Conservation (phyloP, 2,888 invertebrate genomes). For the Sarcophaga carnaria region DNA sequence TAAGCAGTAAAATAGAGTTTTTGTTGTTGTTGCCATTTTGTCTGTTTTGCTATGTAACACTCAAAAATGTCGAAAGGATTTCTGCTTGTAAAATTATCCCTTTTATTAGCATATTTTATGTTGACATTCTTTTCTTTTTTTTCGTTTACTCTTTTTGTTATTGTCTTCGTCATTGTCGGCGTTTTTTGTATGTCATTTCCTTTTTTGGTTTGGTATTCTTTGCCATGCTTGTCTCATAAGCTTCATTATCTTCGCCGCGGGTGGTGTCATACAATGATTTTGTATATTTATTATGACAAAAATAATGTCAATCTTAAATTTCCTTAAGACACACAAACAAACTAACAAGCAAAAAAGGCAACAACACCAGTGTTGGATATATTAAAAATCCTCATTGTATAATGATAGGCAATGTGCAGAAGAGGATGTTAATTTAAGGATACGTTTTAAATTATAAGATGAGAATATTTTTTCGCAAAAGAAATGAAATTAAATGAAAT, state of each 20-base stretch:
- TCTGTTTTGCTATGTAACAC: slow-evolving; percentile 38
- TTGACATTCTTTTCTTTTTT: slow-evolving; percentile 46
- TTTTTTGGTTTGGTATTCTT: slow-evolving; percentile 5
- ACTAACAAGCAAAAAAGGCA: background rate
- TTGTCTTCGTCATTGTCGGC: background rate
- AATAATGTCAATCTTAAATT: slow-evolving; percentile 57
- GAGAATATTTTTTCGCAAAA: slow-evolving; percentile 23
- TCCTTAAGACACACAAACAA: slow-evolving; percentile 45
- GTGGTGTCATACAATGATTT: slow-evolving; percentile 51
- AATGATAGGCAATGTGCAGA: background rate
- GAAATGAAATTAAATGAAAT: slow-evolving; percentile 31
- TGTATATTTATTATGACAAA: slow-evolving; percentile 54
- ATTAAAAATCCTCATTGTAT: too few species aligned
- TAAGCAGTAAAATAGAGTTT: slow-evolving; percentile 21
- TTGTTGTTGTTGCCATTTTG: background rate
- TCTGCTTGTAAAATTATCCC: slow-evolving; percentile 65
- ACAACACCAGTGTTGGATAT: background rate
- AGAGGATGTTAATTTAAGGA: slow-evolving; percentile 43
- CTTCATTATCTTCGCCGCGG: slow-evolving; percentile 60
- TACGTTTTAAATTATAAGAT: slow-evolving; percentile 39
- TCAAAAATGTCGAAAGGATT: slow-evolving; percentile 61
- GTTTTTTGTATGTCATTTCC: slow-evolving; percentile 28
- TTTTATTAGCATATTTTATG: slow-evolving; percentile 69
- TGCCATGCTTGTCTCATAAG: slow-evolving; percentile 15
- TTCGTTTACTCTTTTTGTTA: background rate